Base-by-base conservation (phyloP, 1,140 invertebrate species). In the Drosophila pectinifera region DNA sequence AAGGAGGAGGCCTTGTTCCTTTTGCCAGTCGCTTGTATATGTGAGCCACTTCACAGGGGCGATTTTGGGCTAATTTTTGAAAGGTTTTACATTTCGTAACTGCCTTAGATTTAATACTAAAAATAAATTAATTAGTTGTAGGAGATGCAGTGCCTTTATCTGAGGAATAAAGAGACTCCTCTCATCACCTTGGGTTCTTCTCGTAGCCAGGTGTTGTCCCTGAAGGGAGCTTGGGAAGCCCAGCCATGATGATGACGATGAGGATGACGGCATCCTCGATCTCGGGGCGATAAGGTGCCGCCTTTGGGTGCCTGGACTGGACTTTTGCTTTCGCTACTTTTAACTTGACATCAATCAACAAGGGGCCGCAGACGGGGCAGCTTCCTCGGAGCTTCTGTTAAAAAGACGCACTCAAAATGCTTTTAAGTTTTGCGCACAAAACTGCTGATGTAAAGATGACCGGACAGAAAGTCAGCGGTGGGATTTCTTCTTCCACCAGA, bases 391-490 rank as follows among this genome's bases (percentile, higher is more conserved):
- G 80, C 76, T 84, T 84, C 80, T 84, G 80, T 84, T 84, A 80
- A 84, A 80, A 84, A 84, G 80, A 84, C 80, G 63, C 80, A 84
- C 72, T 84, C 77, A 84, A 84, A 84, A 84, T 84, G 80, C 80
- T 84, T 84, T 84, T 84, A 84, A 77, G 80, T 84, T 84, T 84
- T 75, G 81, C 80, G 48, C 69, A 63, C 38, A 64, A 65, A 59
- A 79, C 64, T 85, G 81, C 81, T 85, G 81, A 85, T 85, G 68
- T 70, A 77, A 80, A 84, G 81, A 84, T 84, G 81, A 84, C 81
- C 73, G 41, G 58, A 84, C 73, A 85, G 65, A 28, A 64, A 36
- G 14, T 18, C 14, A 34, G 57, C 67, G 57, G 65, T 82, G 77
- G 64, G 74, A 78, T 79, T 79, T 80, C 62, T 54, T 48, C 24